phyloP scores from a whole-genome alignment of 1,140 invertebrate species.

The Contarinia nasturtii region DNA sequence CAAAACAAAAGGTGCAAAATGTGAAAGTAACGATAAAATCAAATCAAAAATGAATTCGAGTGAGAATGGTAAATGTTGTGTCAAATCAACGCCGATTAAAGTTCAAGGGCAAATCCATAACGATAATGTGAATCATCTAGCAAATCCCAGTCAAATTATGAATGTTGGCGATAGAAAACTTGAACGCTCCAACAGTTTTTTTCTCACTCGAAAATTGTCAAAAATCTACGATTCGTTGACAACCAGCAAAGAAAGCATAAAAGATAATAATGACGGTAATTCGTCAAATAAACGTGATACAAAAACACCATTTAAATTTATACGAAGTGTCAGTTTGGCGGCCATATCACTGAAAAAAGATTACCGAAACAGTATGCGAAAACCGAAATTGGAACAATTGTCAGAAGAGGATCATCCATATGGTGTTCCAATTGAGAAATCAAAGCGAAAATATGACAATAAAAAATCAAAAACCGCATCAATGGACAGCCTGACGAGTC shows the following conservation, averaged over 20 bases:
- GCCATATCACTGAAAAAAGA: conserved; percentile 15
- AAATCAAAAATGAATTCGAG: too few relatives aligned
- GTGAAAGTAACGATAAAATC: too few relatives aligned
- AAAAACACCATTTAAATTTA: conserved; percentile 14
- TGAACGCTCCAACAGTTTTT: conserved; percentile 20
- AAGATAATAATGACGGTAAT: neutral
- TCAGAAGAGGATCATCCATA: conserved; percentile 16
- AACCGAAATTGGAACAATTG: conserved; percentile 20
- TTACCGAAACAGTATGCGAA: conserved; percentile 17
- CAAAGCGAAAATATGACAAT: conserved; percentile 3
- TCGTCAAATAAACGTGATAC: neutral
- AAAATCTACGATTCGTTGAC: conserved; percentile 18
- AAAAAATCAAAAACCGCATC: conserved; percentile 15
- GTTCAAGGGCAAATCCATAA: too few relatives aligned
- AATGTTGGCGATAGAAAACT: conserved; percentile 10
- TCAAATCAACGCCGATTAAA: too few relatives aligned
- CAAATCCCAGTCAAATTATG: too few relatives aligned
- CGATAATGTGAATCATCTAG: too few relatives aligned
- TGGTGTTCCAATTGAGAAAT: conserved; percentile 6
- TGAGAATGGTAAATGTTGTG: too few relatives aligned
- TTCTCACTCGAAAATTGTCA: conserved; percentile 14
- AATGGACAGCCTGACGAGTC: conserved; percentile 11
- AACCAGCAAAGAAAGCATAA: conserved; percentile 17
- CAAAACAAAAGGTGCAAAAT: too few relatives aligned
- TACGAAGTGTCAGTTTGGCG: conserved; percentile 18